These are phyloP conservation scores for Odontomachus brunneus DNA, from an alignment of 1,140 invertebrate genomes.

Conservation along the genomic window DNA sequence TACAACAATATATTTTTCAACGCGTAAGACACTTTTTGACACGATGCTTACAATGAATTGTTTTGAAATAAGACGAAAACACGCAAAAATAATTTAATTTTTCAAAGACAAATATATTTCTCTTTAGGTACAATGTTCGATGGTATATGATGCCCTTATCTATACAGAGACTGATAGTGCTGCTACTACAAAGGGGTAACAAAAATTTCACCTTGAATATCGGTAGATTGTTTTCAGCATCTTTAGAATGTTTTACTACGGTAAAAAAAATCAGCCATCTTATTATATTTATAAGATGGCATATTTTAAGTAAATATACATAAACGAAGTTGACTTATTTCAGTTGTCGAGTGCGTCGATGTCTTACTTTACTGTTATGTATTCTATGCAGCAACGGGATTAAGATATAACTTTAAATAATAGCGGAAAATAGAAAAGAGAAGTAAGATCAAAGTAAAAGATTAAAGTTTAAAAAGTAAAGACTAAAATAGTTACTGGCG, in stretches of 20 bases:
- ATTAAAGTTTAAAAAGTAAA: too few relatives aligned
- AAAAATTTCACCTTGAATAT: neutral
- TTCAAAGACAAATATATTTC: neutral
- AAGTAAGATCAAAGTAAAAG: too few relatives aligned
- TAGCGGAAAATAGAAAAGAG: too few relatives aligned
- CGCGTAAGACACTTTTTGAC: neutral
- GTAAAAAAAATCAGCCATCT: slow-evolving; percentile 5
- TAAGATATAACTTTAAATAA: too few relatives aligned
- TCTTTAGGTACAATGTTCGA: neutral
- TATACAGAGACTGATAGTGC: neutral
- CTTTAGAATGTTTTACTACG: slow-evolving; percentile 16
- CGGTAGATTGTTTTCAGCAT: slow-evolving; percentile 9
- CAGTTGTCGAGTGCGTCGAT: neutral
- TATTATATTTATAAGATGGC: neutral
- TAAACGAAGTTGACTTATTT: neutral
- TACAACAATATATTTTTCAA: neutral
- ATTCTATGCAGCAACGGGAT: neutral
- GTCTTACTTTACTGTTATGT: slow-evolving; percentile 26
- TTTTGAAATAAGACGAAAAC: neutral
- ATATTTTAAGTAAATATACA: neutral
- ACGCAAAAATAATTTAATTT: neutral
- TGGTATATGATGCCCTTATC: neutral
- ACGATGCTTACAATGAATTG: neutral
- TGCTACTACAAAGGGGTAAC: slow-evolving; percentile 8
- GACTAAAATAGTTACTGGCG: too few relatives aligned